These are phyloP conservation scores for Neogobius melanostomus DNA, from an alignment of 2,113 vertebrate genomes.

Conservation along the genomic window DNA sequence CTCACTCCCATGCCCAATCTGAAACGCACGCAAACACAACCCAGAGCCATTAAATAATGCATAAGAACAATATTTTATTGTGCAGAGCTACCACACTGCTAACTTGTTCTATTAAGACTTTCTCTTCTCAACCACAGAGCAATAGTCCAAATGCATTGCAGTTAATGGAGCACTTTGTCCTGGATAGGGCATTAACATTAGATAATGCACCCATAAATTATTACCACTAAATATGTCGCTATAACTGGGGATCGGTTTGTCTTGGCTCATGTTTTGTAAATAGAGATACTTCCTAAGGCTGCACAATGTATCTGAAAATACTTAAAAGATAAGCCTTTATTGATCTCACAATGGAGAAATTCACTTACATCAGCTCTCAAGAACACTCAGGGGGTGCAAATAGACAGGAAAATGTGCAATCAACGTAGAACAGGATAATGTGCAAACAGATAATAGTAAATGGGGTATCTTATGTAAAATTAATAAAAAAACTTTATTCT, in stretches of 20 bases:
- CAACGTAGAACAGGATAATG: too few species aligned
- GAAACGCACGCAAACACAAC: slow-evolving; percentile 61
- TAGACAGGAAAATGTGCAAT: too few species aligned
- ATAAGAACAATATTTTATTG: slow-evolving; percentile 64
- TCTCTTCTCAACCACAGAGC: slow-evolving; percentile 28
- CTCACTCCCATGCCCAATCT: slow-evolving; percentile 52
- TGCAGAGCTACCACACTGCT: slow-evolving; percentile 43
- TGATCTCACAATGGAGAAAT: too few species aligned
- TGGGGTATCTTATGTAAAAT: too few species aligned
- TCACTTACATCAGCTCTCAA: too few species aligned
- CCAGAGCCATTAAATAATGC: slow-evolving; percentile 70
- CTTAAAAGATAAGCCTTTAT: too few species aligned
- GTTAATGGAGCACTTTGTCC: slow-evolving; percentile 53
- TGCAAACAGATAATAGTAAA: too few species aligned
- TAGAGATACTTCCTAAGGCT: slow-evolving; percentile 6
- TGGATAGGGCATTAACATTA: slow-evolving; percentile 45
- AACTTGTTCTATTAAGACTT: slow-evolving; percentile 42
- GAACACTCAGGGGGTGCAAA: too few species aligned
- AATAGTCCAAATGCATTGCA: slow-evolving; percentile 27
- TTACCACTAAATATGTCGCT: slow-evolving; percentile 35
- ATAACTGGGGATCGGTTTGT: slow-evolving; percentile 46
- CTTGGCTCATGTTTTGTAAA: slow-evolving; percentile 54
- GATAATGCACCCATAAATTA: slow-evolving; percentile 51
- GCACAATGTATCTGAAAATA: background rate
- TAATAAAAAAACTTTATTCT: too few species aligned